Evolutionary conservation across 2,113 vertebrate species (phyloP), one percentile per base, ranked within the genome.

Genomic region (Tautogolabrus adspersus): DNA sequence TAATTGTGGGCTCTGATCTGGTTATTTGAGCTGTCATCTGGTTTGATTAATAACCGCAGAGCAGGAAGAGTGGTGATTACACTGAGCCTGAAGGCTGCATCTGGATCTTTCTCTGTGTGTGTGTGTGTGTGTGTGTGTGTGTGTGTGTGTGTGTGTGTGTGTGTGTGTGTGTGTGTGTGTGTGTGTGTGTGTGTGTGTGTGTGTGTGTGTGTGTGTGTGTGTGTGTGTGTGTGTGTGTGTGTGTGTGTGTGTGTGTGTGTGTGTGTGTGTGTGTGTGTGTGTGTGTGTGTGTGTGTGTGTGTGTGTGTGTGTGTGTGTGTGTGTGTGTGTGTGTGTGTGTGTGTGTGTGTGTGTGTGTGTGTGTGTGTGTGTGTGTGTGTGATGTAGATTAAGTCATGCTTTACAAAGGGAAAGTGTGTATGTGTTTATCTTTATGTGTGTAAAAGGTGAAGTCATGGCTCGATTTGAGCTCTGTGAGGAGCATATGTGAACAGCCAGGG

Each of bases 1-100:
- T 88, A 88, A 91, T 88, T 90, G 81, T 81, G 58, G 56, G 11
- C 60, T 83, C 22, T 76, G 88, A 92, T 89, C 89, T 82, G 85
- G 66, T 85, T 62, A 72, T 90, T 87, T 75, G 71, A 82, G 76
- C 87, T 85, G 87, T 91, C 88, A 30, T 71, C 66, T 79, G 62
- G 52, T 83, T 70, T 91, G 90, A 93, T 91, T 87, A 83, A 89
- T 86, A 76, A 79, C 79, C 54, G 5, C 54, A 54, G 60, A 57
- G 63, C 69, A 89, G 85, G 80, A 87, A 87, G 85, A 80, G 71
- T 13, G 0, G 59, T 93, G 87, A 89, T 92, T 92, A 79, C 75
- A 68, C 37, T 0, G 13, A 38, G 83, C 66, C 73, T 5, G 18
- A 57, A 42, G 75, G 68, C 42, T 72, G 69, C 3, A n/a, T 51